A percentile compares a stretch with the other conserved stretches of the same genome.
Conservation (phyloP, 2,888 invertebrate species). For the Onchidella celtica region DNA sequence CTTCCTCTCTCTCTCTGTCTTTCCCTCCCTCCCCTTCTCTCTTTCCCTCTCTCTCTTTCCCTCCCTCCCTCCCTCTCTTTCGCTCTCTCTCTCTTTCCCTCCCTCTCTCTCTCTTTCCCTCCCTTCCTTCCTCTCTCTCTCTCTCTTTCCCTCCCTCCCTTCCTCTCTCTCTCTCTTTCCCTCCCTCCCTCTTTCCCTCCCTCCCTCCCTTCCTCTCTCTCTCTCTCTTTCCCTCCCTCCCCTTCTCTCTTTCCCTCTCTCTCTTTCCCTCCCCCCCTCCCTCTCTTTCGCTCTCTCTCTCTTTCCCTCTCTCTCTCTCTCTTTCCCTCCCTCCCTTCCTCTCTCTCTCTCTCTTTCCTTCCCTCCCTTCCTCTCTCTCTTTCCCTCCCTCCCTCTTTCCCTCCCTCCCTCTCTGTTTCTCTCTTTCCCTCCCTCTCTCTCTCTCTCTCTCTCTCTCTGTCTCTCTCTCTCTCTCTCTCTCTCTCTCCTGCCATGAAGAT, state of each 20-base stretch:
- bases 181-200: not conserved
- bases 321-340: not conserved
- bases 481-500: not conserved
- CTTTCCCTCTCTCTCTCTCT: slow-evolving; percentile 27
- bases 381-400: slow-evolving; percentile 4
- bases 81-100: no score
- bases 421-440: slow-evolving; percentile 1
- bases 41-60: not conserved
- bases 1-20: slow-evolving; percentile 12
- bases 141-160: slow-evolving; percentile 35
- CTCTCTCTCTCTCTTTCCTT: slow-evolving; percentile 20
- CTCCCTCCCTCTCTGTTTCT: not conserved
- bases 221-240: not conserved
- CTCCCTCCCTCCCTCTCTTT: not conserved
- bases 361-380: slow-evolving; percentile 19
- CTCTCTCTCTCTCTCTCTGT: slow-evolving; percentile 14
- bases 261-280: not conserved
- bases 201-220: slow-evolving; percentile 6
- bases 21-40: not conserved
- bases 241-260: slow-evolving; percentile 17
- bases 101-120: not conserved
- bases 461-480: slow-evolving; percentile 28
- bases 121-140: slow-evolving; percentile 18
- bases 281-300: slow-evolving; percentile 19
- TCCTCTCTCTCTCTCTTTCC: slow-evolving; percentile 17